Evolutionary conservation across 2,888 invertebrate species (phyloP), one percentile per base, ranked within the genome.

Genomic region (Notodonta dromedarius): DNA sequence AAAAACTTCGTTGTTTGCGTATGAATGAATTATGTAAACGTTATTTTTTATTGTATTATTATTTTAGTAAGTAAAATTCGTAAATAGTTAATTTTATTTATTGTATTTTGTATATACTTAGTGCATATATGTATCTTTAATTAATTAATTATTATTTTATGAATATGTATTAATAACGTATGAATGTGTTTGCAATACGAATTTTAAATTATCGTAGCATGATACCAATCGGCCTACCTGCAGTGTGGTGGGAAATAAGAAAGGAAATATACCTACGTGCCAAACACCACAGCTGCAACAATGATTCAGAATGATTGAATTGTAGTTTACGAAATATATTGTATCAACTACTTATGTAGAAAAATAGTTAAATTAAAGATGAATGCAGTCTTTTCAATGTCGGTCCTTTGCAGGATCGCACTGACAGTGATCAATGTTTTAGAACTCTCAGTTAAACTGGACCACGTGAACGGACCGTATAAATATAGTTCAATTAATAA

Each of bases 381-480:
- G 46, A 46, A 46, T 46, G 46, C 11, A 5, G 46, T 46, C n/a
- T n/a, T 46, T 46, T n/a, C 46, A 46, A 46, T 46, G 13, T n/a
- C 46, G n/a, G 5, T n/a, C n/a, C 46, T 50, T 16, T 50, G 16
- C 16, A 9, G 5, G 50, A 50, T 50, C 3, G 50, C 50, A 32
- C 4, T 53, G 52, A 53, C 32, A 54, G 39, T 54, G 54, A 54
- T 54, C 54, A 54, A 54, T 54, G 54, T 54, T 35, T n/a, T 5
- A 6, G 54, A 39, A 12, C 14, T 39, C 39, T 9, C 6, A 39
- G 14, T n/a, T 39, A 14, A 54, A 39, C 54, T 9, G 6, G 39
- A 54, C 32, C n/a, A 39, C 14, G 54, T 7, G 54, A 54, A 11
- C n/a, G 39, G 8, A 39, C 5, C 53, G 1, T 39, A n/a, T 35